Evolutionary conservation across 2,113 vertebrate genomes (phyloP).

Genomic region (Toxostoma redivivum): DNA sequence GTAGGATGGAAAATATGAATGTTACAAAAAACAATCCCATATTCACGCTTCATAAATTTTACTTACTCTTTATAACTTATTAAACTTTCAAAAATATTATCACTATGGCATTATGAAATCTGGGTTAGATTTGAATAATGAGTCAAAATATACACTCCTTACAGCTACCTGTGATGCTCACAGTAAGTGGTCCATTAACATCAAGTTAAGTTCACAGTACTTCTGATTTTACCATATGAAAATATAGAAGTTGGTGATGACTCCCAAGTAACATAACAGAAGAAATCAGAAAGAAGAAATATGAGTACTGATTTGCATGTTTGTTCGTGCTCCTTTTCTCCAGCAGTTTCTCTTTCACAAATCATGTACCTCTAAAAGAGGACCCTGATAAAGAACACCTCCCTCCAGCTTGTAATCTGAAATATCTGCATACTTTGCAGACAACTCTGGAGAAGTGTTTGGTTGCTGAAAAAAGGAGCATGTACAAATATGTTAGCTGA

Average conservation of each 20-base stretch:
- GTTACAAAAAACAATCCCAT: background rate
- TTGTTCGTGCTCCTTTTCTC: background rate
- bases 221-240: background rate
- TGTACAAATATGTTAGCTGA: background rate
- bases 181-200: background rate
- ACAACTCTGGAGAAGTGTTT: background rate
- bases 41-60: background rate
- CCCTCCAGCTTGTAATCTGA: background rate
- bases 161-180: background rate
- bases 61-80: background rate
- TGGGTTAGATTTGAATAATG: background rate
- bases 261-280: background rate
- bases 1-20: background rate
- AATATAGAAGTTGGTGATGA: background rate
- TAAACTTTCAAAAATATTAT: slow-evolving; percentile 9
- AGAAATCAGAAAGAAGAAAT: background rate
- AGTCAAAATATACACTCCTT: background rate
- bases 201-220: background rate
- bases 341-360: background rate
- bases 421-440: background rate
- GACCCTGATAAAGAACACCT: background rate
- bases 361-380: background rate
- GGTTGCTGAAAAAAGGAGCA: background rate
- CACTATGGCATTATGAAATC: background rate
- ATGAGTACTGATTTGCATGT: accelerated